Conservation (phyloP, 2,113 vertebrate species). For the Paedocypris sp. region DNA sequence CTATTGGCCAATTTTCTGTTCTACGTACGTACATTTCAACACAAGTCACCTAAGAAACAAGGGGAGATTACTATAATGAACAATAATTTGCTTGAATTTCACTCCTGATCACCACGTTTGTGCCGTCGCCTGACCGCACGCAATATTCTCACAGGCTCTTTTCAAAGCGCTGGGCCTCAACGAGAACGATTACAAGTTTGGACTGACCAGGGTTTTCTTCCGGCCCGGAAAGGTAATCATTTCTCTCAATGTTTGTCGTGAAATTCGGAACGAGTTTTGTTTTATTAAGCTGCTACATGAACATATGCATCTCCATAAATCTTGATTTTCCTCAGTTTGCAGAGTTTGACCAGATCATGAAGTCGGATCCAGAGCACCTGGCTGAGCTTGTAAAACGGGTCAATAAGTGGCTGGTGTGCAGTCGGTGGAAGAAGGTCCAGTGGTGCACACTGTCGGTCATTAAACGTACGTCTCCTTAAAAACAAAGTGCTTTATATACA, state of each 20-base stretch:
- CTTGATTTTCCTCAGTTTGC: constrained; percentile 70
- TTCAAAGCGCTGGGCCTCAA: constrained; percentile 97
- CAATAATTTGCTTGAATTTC: too few relatives aligned
- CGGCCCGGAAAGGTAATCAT: constrained; percentile 87
- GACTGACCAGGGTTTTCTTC: constrained; percentile 94
- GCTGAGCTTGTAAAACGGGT: constrained; percentile 85
- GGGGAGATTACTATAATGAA: too few relatives aligned
- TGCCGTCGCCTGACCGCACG: neutral
- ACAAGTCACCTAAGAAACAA: too few relatives aligned
- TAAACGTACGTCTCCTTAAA: constrained; percentile 67
- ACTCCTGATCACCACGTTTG: too few relatives aligned
- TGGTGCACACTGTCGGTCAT: constrained; percentile 93
- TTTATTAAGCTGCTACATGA: neutral
- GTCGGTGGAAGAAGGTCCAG: constrained; percentile 93
- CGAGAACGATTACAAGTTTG: constrained; percentile 94
- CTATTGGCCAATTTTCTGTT: too few relatives aligned
- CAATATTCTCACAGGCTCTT: constrained; percentile 75
- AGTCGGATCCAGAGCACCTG: constrained; percentile 92
- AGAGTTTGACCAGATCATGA: constrained; percentile 99
- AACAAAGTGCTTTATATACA: neutral
- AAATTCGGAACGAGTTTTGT: neutral
- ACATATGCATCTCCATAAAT: neutral
- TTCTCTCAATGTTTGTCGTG: neutral
- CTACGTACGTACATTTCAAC: too few relatives aligned
- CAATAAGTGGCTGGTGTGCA: constrained; percentile 90